These are phyloP conservation scores for Pluvialis apricaria DNA, from an alignment of 2,113 vertebrate genomes.

Conservation along the genomic window DNA sequence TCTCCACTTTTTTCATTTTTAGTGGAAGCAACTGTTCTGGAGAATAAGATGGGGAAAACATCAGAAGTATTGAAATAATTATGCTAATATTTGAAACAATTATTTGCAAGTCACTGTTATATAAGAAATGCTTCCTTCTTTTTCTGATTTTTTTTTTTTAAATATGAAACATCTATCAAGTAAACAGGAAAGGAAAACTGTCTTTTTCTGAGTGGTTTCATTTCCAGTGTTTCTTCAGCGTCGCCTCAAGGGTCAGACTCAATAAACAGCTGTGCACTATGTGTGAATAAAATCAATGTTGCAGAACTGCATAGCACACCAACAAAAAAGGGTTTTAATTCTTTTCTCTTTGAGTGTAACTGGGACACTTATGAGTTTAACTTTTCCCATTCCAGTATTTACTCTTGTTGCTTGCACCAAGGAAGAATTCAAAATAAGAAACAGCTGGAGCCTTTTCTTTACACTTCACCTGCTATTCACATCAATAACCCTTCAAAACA, in stretches of 20 bases:
- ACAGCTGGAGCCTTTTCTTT: constrained; percentile 57
- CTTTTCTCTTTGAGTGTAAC: constrained; percentile 45
- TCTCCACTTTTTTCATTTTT: not conserved
- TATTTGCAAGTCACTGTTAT: not conserved
- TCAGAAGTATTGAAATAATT: constrained; percentile 20
- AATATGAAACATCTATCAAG: constrained; percentile 55
- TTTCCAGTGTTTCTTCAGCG: constrained; percentile 65
- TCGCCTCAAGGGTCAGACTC: constrained; percentile 68
- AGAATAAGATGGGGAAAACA: not conserved
- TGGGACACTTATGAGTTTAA: constrained; percentile 46
- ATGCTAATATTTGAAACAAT: constrained; percentile 22
- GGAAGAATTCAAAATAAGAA: constrained; percentile 44
- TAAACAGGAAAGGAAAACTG: constrained; percentile 67
- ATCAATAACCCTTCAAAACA: constrained; percentile 60
- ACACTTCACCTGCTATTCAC: constrained; percentile 57
- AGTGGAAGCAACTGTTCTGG: not conserved
- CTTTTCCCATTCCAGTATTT: constrained; percentile 48
- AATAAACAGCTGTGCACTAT: constrained; percentile 70
- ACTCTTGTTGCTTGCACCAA: constrained; percentile 26
- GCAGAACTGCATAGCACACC: constrained; percentile 33
- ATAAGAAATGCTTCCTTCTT: not conserved
- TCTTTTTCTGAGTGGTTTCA: constrained; percentile 63
- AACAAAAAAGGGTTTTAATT: constrained; percentile 31
- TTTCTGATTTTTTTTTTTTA: not conserved
- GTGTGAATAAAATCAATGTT: constrained; percentile 69